Evolutionary conservation across 2,113 vertebrate species (phyloP).

Genomic region (Podocnemis expansa): DNA sequence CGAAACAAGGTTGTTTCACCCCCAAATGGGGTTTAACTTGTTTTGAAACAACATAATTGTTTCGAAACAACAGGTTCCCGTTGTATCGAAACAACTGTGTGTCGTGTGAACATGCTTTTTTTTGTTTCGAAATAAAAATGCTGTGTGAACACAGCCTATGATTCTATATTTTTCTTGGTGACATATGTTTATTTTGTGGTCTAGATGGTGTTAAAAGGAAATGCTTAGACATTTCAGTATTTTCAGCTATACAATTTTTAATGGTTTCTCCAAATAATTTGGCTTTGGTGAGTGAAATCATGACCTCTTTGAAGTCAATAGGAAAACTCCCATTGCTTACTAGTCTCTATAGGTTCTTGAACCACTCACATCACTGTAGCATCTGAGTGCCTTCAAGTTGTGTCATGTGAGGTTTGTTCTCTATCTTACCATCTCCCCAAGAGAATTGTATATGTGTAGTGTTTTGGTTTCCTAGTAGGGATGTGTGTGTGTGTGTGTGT

Average conservation of each 20-base stretch:
- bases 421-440: not conserved
- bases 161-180: not conserved
- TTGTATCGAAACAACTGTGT: too few relatives aligned
- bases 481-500: not conserved
- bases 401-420: not conserved
- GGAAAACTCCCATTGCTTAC: not conserved
- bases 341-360: not conserved
- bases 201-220: not conserved
- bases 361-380: not conserved
- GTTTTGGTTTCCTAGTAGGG: not conserved
- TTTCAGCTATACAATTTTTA: not conserved
- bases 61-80: too few relatives aligned
- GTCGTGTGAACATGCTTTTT: too few relatives aligned
- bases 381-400: not conserved
- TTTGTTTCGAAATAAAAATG: too few relatives aligned
- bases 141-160: too few relatives aligned
- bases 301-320: not conserved
- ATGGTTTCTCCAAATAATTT: not conserved
- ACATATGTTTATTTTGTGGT: not conserved
- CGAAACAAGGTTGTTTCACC: too few relatives aligned
- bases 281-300: accelerated
- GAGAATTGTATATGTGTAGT: not conserved
- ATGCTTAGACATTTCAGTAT: not conserved
- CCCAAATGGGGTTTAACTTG: too few relatives aligned
- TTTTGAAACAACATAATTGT: too few relatives aligned